Base-by-base conservation (phyloP, 1,140 invertebrate genomes). In the Helicoverpa armigera region DNA sequence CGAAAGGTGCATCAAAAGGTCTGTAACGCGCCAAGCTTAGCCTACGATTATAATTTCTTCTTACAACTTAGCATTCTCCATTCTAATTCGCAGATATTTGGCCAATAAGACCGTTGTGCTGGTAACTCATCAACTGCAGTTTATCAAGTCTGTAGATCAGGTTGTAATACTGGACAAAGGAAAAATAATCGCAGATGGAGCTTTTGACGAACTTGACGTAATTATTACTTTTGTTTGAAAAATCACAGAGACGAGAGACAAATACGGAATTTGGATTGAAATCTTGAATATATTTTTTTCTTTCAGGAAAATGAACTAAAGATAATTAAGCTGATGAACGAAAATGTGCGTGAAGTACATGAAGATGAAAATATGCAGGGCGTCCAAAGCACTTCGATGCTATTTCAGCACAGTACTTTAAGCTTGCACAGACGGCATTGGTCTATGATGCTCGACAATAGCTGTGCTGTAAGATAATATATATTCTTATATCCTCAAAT, bases 81-180 rank as follows among this genome's bases (percentile, higher is more conserved):
- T 70, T 77, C 4, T 74, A 56, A 3, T 51, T 7, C 35, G 14
- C 74, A 97, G 96, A 31, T 97, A 97, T 85, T 92, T 98, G 16
- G 95, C 93, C 74, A 93, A 96, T 18, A 98, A 98, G 92, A 97
- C 97, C 1, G 95, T 97, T 13, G 95, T 98, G 73, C 94, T 98
- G 13, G 97, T 98, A 0, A 98, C 98, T 1, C 98, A 98, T 95
- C 98, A 98, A 87, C 88, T 98, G 3, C 98, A 98, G 86, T 98
- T 97, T 86, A 95, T 98, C 12, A 96, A 96, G 87, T 95, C 96
- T 18, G 97, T 97, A 0, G 96, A 97, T 88, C 95, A 96, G 81
- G 97, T 98, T 80, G 92, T 98, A 35, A 96, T 98, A 13, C 89
- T 94, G 91, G 88, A 98, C 83, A 96, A 97, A 89, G 97, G 96